Percentiles rank a stretch among this genome's conserved stretches.
phyloP scores from a whole-genome alignment of 2,888 invertebrate species.

The Neocrepidodera transversa region DNA sequence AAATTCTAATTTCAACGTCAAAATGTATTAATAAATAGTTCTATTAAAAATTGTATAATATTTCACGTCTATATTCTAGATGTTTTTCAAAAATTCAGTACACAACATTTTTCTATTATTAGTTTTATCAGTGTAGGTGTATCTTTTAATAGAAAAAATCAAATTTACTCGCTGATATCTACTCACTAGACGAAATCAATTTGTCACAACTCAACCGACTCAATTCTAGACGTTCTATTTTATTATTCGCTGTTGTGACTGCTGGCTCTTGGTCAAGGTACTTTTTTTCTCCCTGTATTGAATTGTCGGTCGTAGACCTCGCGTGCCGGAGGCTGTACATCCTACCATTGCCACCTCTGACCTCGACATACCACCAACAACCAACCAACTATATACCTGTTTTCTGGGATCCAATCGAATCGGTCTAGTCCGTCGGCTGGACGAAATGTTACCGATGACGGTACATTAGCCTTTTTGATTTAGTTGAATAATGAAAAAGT shows the following conservation, averaged over 20 bases:
- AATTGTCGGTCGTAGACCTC: slow-evolving; percentile 57
- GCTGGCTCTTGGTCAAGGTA: slow-evolving; percentile 33
- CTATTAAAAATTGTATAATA: too few relatives aligned
- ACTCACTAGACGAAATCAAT: too few relatives aligned
- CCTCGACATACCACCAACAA: slow-evolving; percentile 59
- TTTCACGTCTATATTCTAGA: too few relatives aligned
- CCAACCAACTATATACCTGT: slow-evolving; percentile 53
- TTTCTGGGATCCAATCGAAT: slow-evolving; percentile 39
- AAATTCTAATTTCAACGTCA: too few relatives aligned
- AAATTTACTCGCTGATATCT: too few relatives aligned
- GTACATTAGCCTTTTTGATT: background rate
- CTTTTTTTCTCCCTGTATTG: slow-evolving; percentile 38
- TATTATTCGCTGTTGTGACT: slow-evolving; percentile 33
- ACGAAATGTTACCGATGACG: background rate
- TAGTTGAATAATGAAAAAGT: background rate
- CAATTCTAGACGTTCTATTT: background rate
- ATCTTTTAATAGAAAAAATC: too few relatives aligned
- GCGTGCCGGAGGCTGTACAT: slow-evolving; percentile 54
- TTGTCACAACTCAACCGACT: slow-evolving; percentile 8
- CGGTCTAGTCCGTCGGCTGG: background rate
- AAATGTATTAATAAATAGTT: too few relatives aligned
- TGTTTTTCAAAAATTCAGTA: too few relatives aligned
- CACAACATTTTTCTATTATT: too few relatives aligned
- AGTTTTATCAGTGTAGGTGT: too few relatives aligned
- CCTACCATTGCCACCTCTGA: slow-evolving; percentile 60